Evolutionary conservation across 2,888 invertebrate genomes (phyloP).

Genomic region (Leucophenga montana): DNA sequence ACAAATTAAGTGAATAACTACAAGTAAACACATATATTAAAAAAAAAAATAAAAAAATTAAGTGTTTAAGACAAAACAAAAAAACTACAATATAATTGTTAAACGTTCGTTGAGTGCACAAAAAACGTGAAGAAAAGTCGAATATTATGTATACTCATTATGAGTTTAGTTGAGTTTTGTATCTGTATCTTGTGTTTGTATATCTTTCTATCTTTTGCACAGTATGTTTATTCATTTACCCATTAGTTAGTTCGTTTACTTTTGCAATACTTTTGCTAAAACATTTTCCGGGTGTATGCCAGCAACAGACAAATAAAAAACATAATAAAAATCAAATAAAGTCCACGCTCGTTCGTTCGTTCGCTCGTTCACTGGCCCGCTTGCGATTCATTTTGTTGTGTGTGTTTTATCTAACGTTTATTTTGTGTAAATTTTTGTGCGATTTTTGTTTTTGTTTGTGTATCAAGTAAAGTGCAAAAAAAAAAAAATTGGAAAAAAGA

Average conservation of each 20-base stretch:
- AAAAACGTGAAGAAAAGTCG: background rate
- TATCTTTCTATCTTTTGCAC: too few relatives aligned
- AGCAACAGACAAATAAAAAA: too few relatives aligned
- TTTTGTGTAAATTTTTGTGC: background rate
- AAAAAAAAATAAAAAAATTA: background rate
- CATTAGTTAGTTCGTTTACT: too few relatives aligned
- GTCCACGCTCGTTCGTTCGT: too few relatives aligned
- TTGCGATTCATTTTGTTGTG: background rate
- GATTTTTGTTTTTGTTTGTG: background rate
- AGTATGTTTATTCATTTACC: too few relatives aligned
- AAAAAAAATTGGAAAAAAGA: background rate
- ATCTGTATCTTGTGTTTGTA: too few relatives aligned
- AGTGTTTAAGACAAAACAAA: background rate
- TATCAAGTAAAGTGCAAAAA: background rate
- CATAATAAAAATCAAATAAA: too few relatives aligned
- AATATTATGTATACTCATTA: background rate
- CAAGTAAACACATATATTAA: background rate
- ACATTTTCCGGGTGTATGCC: too few relatives aligned
- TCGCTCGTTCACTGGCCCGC: too few relatives aligned
- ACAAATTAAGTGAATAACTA: background rate
- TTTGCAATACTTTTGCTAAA: too few relatives aligned
- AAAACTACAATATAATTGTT: background rate
- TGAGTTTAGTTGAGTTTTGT: background rate
- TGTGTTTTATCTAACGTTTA: background rate
- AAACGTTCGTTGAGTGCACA: background rate